A percentile compares a stretch with the other conserved stretches of the same genome.
Evolutionary conservation across 2,888 invertebrate genomes (phyloP).

Genomic region (Clivina fossor): DNA sequence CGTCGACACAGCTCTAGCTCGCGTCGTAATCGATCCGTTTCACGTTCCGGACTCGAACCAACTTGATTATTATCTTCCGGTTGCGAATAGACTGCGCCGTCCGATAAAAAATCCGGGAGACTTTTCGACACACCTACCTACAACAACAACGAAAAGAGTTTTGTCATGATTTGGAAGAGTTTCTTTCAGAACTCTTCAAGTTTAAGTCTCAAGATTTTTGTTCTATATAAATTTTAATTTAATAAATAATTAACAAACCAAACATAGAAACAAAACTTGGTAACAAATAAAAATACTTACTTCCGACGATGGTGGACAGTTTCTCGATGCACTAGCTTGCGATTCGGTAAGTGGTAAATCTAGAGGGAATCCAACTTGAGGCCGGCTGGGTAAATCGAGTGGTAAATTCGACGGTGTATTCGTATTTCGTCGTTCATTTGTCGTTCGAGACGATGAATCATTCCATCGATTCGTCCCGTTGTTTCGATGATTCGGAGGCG

Average conservation of each 20-base stretch:
- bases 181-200: not conserved
- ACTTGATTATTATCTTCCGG: slow-evolving; percentile 43
- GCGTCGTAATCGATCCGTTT: slow-evolving; percentile 57
- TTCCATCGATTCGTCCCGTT: slow-evolving; percentile 38
- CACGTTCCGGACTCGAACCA: slow-evolving; percentile 48
- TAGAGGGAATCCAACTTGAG: slow-evolving; percentile 50
- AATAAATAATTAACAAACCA: not conserved
- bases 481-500: slow-evolving; percentile 59
- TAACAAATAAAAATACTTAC: slow-evolving; percentile 40
- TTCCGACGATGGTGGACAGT: slow-evolving; percentile 41
- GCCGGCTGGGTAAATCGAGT: slow-evolving; percentile 49
- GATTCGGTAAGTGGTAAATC: slow-evolving; percentile 48
- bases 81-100: slow-evolving; percentile 62
- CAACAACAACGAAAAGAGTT: slow-evolving; percentile 20
- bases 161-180: not conserved
- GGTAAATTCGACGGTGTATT: slow-evolving; percentile 41
- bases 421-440: slow-evolving; percentile 38
- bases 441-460: slow-evolving; percentile 44
- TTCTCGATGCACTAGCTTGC: slow-evolving; percentile 41
- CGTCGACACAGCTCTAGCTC: slow-evolving; percentile 59
- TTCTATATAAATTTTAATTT: not conserved
- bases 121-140: slow-evolving; percentile 57
- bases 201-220: not conserved
- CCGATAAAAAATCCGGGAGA: slow-evolving; percentile 71
- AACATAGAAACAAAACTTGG: slow-evolving; percentile 39